Evolutionary conservation across 2,888 invertebrate species (phyloP).

Genomic region (Labia minor): DNA sequence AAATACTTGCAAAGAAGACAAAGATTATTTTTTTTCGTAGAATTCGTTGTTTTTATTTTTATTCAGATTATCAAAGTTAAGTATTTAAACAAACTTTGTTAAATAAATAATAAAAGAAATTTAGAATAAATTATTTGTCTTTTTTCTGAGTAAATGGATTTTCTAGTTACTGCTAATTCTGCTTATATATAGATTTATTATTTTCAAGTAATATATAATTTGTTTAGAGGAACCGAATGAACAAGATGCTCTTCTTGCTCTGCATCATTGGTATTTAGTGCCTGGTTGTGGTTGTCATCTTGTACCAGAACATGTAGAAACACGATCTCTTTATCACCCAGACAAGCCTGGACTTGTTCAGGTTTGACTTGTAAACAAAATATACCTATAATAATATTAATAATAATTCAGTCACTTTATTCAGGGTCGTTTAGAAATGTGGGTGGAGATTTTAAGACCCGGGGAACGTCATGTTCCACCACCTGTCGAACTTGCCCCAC

Average conservation of each 20-base stretch:
- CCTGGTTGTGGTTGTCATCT: constrained; percentile 65
- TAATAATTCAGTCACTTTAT: not conserved
- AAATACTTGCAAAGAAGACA: too few relatives aligned
- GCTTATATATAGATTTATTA: too few relatives aligned
- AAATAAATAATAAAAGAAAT: too few relatives aligned
- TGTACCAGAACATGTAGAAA: constrained; percentile 88
- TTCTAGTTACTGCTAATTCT: too few relatives aligned
- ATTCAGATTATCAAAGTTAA: too few relatives aligned
- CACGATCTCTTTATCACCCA: constrained; percentile 62
- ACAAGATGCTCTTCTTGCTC: constrained; percentile 55
- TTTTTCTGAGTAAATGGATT: too few relatives aligned
- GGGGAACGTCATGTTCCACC: constrained; percentile 49
- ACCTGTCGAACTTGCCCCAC: constrained; percentile 65
- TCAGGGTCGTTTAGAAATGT: constrained; percentile 81
- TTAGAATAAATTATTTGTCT: too few relatives aligned
- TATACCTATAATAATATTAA: constrained; percentile 19
- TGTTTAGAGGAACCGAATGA: constrained; percentile 53
- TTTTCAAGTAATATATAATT: too few relatives aligned
- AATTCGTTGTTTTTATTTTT: too few relatives aligned
- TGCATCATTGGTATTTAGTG: constrained; percentile 64
- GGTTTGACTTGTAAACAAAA: constrained; percentile 43
- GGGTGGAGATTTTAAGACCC: constrained; percentile 75
- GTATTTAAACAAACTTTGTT: too few relatives aligned
- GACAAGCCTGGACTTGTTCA: constrained; percentile 63
- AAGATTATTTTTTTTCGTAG: too few relatives aligned